Base-by-base conservation (phyloP, 2,797 vertebrate species). In the Acridotheres tristis region DNA sequence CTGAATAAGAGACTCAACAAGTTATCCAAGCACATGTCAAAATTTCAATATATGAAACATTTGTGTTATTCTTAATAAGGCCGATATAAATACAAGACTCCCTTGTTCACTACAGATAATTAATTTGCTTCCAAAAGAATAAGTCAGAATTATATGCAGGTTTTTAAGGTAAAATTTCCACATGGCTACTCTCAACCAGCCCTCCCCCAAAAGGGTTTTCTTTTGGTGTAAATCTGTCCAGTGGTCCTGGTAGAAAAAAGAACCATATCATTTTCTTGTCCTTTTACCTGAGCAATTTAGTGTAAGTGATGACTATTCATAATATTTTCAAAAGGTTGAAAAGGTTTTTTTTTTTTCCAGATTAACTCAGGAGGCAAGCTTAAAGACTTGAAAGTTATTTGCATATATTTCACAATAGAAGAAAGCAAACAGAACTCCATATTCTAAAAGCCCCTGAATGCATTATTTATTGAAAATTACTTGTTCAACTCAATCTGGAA, bases 1-100 rank as follows among this genome's bases (percentile, higher is more conserved):
- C 72, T 54, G 61, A 85, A 91, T 74, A 79, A 68, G 45, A 93
- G 26, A 21, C 34, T 84, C 45, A 48, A 54, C 20, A 47, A 9
- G 7, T 48, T 79, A 88, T 53, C 55, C 25, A 81, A 84, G 53
- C 2, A 5, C 3, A 2, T 23, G 16, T 88, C 59, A 93, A 82
- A 76, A 91, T 88, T 93, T 93, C 85, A 88, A 81, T 79, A 74
- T 14, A 40, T 71, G 51, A 79, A 78, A 86, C 38, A 55, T 89
- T 81, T 67, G 29, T 69, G 12, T n/a, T 45, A 73, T 29, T 86
- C 25, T 69, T 75, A 68, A 78, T 47, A 78, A 48, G 62, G 36
- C 19, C 23, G 43, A 55, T 85, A 68, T 38, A 84, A 78, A 88
- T 53, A 26, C 40, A 86, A 17, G 16, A 47, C 13, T 67, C 38